phyloP scores from a whole-genome alignment of 2,797 vertebrate species.

The Eptatretus atami region DNA sequence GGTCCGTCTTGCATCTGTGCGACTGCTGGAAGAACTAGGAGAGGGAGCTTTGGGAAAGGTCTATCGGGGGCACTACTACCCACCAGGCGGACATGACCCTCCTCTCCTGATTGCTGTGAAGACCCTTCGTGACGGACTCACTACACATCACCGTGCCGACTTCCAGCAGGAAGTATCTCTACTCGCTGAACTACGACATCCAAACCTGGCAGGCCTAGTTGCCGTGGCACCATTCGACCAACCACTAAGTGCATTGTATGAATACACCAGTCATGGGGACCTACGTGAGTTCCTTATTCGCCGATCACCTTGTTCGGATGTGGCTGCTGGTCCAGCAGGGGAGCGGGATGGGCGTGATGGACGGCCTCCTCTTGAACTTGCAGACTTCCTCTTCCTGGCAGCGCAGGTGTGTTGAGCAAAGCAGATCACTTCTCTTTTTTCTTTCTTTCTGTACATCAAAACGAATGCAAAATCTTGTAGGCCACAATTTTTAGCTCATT shows the following conservation, averaged over 20 bases:
- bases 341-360: conserved; percentile 41
- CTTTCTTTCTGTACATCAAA: too few relatives aligned
- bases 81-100: conserved; percentile 41
- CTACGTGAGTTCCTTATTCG: conserved; percentile 95
- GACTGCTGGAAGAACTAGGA: conserved; percentile 79
- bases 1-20: conserved; percentile 46
- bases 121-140: conserved; percentile 68
- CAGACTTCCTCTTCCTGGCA: conserved; percentile 55
- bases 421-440: too few relatives aligned
- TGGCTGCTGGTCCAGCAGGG: conserved; percentile 73
- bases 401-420: too few relatives aligned
- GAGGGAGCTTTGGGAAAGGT: conserved; percentile 88
- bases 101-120: conserved; percentile 64
- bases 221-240: conserved; percentile 81
- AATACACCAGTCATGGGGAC: conserved; percentile 69
- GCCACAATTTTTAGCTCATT: too few relatives aligned
- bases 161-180: conserved; percentile 41
- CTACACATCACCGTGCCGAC: conserved; percentile 40
- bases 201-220: conserved; percentile 60
- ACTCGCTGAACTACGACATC: conserved; percentile 69
- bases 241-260: conserved; percentile 68
- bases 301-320: conserved; percentile 75
- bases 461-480: too few relatives aligned
- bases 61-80: conserved; percentile 72
- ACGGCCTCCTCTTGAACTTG: conserved; percentile 71